phyloP scores from a whole-genome alignment of 1,140 invertebrate genomes.

The Drosophila ambigua region DNA sequence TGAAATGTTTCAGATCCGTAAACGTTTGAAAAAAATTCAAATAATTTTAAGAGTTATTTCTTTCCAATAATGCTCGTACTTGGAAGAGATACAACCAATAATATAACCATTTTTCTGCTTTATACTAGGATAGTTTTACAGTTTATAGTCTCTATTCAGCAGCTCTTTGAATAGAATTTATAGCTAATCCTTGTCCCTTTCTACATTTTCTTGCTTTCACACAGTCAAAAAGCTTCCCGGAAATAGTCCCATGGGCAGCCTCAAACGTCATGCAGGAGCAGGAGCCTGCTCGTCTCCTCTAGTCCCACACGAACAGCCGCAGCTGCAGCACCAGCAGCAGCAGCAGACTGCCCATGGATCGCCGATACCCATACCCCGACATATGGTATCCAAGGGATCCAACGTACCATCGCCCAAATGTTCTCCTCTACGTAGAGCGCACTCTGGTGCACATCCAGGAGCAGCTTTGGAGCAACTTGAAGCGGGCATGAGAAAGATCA shows the following conservation, averaged over 20 bases:
- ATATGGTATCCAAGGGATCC: slow-evolving; percentile 73
- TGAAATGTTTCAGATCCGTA: too few relatives aligned
- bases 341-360: slow-evolving; percentile 39
- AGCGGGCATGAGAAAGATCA: slow-evolving; percentile 80
- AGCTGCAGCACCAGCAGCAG: slow-evolving; percentile 14
- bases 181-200: neutral
- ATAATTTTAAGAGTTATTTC: too few relatives aligned
- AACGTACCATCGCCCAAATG: slow-evolving; percentile 85
- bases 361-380: slow-evolving; percentile 52
- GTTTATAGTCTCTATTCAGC: too few relatives aligned
- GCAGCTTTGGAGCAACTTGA: slow-evolving; percentile 68
- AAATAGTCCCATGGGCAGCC: slow-evolving; percentile 49
- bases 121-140: too few relatives aligned
- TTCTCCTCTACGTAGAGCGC: slow-evolving; percentile 85
- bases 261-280: slow-evolving; percentile 49
- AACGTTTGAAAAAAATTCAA: too few relatives aligned
- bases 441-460: slow-evolving; percentile 64
- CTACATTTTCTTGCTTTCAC: neutral
- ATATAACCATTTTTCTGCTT: too few relatives aligned
- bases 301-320: slow-evolving; percentile 33
- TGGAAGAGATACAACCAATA: too few relatives aligned
- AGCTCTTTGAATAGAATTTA: too few relatives aligned
- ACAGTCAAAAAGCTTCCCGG: slow-evolving; percentile 54
- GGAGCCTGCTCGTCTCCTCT: slow-evolving; percentile 19
- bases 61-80: too few relatives aligned